Evolutionary conservation across 2,797 vertebrate species (phyloP).

Genomic region (Chloroceryle amazona): DNA sequence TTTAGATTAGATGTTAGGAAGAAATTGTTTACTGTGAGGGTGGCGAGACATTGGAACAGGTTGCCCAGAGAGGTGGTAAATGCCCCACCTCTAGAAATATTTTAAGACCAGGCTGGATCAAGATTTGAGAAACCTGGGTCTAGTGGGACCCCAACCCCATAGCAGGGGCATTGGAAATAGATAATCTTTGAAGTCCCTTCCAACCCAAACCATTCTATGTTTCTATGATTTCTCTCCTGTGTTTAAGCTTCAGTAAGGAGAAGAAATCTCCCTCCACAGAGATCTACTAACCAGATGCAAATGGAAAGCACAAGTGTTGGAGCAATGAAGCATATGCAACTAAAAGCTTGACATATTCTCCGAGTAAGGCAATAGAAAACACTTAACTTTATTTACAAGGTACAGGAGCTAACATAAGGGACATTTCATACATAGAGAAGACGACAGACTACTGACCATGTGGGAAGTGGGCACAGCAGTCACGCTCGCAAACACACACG

Average conservation of each 20-base stretch:
- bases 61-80: too few relatives aligned
- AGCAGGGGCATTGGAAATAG: neutral
- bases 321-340: slow-evolving; percentile 44
- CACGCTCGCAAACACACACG: neutral
- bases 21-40: too few relatives aligned
- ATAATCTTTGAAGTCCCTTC: neutral
- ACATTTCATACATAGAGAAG: slow-evolving; percentile 51
- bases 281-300: neutral
- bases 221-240: neutral
- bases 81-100: too few relatives aligned
- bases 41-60: too few relatives aligned
- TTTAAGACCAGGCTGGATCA: too few relatives aligned
- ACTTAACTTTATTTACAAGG: slow-evolving; percentile 50
- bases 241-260: neutral
- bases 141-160: too few relatives aligned
- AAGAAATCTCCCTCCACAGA: neutral
- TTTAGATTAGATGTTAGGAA: too few relatives aligned
- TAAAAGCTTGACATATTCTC: slow-evolving; percentile 57
- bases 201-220: neutral
- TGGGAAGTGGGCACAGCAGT: slow-evolving; percentile 65
- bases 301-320: neutral
- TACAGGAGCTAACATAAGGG: slow-evolving; percentile 39
- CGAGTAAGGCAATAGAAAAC: slow-evolving; percentile 47
- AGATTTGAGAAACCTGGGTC: too few relatives aligned
- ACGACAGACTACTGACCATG: slow-evolving; percentile 56